Base-by-base conservation (phyloP, 64 coral and sea anemone genomes). In the Astreopora myriophthalma region DNA sequence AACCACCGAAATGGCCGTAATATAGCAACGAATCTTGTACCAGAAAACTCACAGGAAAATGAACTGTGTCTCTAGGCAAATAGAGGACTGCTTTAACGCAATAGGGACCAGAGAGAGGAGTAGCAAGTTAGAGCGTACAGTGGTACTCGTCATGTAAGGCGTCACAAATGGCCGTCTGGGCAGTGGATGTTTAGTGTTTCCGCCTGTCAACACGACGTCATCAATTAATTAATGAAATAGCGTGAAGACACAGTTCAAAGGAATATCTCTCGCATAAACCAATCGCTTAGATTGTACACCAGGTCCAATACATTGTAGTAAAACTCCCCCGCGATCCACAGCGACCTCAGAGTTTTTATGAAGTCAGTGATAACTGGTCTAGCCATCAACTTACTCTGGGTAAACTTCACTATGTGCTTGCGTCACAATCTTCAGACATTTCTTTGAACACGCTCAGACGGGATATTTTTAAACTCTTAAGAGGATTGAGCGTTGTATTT, bases 121-220 rank as follows among this genome's bases (percentile, higher is more conserved):
- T 13, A 20, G 33, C 2, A 64, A 58, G 20, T 64, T 64, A 36
- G 34, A 83, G 57, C 7, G 16, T 30, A 30, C 28, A 35, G 0
- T 25, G 6, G 46, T 14, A 80, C 48, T 48, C 57, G 79, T 83
- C 79, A 83, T 83, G 79, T 65, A 83, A 57, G 79, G 33, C 79
- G 57, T 83, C 79, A 83, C 79, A 83, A 83, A 83, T 83, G 58
- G 26, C 55, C 79, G 79, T 37, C 79, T 83, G 79, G 25, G 9
- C 22, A 7, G 79, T 64, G 57, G 79, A 83, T 64, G 79, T 83
- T 35, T 62, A 83, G 79, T 83, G 38, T 83, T 83, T 83, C 79
- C 79, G 79, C 79, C 57, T 83, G 79, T 83, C 79, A 83, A 83
- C 79, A 37, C 79, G 57, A 63, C 34, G 79, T 83, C 79, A 83